Evolutionary conservation across 2,797 vertebrate genomes (phyloP), one percentile per base, ranked within the genome.

Genomic region (Sparidentex hasta): DNA sequence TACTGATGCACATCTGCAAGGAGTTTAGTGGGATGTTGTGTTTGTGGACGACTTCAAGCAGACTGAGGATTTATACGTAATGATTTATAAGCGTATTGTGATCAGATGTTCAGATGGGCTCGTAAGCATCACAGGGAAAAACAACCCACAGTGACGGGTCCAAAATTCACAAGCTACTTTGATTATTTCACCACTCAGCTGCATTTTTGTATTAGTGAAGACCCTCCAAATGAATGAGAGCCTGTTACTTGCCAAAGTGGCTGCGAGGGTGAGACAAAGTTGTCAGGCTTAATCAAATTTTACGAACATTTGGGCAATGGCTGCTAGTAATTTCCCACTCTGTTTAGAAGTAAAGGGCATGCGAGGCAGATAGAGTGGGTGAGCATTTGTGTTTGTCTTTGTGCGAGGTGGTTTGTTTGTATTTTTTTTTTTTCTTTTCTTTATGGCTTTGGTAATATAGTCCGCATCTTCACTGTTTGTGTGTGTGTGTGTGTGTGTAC

Each of bases 261-360:
- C 78, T 80, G 74, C 57, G 23, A 47, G 74, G 76, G 73, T 59
- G 80, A 74, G 58, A 71, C 71, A 38, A 59, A 75, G 77, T 79
- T 82, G 76, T 81, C 81, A 47, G 81, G 73, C 82, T 86, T 90
- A 89, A 89, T 91, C 83, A 82, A 80, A 92, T 90, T 90, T 87
- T 54, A 71, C 29, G 21, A 90, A 87, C 88, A 71, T 90, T 89
- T 78, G 67, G 78, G 54, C 63, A 43, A 71, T 56, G 77, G 55
- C 84, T 90, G 85, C 33, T 57, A 59, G 86, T 85, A 61, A 87
- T 92, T 85, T 74, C 72, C 83, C 50, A 3, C 72, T 70, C 64
- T 66, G 84, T 79, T 90, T 68, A 59, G 58, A 74, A 55, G 86
- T 44, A 52, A 78, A 85, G 78, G 80, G 48, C 76, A 69, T 33